These are phyloP conservation scores for Clupea harengus DNA, from an alignment of 2,113 vertebrate genomes.

Conservation along the genomic window DNA sequence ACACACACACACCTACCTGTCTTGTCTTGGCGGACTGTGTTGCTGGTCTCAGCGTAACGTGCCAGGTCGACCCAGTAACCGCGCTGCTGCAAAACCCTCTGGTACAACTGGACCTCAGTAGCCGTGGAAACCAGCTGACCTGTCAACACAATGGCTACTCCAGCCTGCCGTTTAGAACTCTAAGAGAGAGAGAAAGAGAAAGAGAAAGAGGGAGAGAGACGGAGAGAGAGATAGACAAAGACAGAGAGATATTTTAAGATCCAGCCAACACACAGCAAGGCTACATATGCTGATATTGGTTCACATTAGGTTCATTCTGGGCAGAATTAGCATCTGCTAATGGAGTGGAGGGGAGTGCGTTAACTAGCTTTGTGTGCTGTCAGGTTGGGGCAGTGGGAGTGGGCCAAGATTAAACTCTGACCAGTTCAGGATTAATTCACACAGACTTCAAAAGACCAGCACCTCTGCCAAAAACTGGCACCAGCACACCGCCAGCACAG, in stretches of 20 bases:
- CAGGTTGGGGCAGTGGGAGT: too few relatives aligned
- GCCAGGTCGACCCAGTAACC: slow-evolving; percentile 72
- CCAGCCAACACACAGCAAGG: background rate
- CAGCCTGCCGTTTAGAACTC: slow-evolving; percentile 27
- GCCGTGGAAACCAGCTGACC: slow-evolving; percentile 58
- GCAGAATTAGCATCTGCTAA: too few relatives aligned
- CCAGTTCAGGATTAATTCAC: too few relatives aligned
- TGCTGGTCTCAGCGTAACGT: slow-evolving; percentile 62
- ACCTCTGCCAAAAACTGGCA: too few relatives aligned
- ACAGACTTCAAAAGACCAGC: too few relatives aligned
- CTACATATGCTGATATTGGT: too few relatives aligned
- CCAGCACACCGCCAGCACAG: too few relatives aligned
- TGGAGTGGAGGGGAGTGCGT: too few relatives aligned
- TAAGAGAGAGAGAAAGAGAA: slow-evolving; percentile 59
- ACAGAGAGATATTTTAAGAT: slow-evolving; percentile 42
- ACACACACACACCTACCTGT: slow-evolving; percentile 31
- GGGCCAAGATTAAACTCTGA: too few relatives aligned
- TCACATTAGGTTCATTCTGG: too few relatives aligned
- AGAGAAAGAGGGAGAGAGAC: background rate
- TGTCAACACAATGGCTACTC: slow-evolving; percentile 70
- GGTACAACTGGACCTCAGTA: slow-evolving; percentile 72
- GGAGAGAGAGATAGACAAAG: slow-evolving; percentile 22
- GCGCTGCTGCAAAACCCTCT: slow-evolving; percentile 72
- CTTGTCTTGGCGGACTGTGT: slow-evolving; percentile 43
- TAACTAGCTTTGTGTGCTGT: too few relatives aligned